Base-by-base conservation (phyloP, 2,888 invertebrate genomes). In the Tyria jacobaeae region DNA sequence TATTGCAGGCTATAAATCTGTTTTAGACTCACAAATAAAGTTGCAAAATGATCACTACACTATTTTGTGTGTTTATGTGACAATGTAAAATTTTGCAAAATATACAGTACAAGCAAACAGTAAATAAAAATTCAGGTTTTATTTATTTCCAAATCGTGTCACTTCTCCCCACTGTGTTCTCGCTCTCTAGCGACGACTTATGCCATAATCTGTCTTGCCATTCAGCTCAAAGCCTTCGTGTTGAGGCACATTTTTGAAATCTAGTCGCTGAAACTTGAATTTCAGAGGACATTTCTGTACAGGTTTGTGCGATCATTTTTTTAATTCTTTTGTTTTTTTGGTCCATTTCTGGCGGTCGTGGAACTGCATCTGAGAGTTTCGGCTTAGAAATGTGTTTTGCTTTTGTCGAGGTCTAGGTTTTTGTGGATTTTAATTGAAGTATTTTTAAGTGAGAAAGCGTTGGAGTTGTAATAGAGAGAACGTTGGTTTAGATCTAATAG, bases 141-240 rank as follows among this genome's bases (percentile, higher is more conserved):
- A 6, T 49, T 66, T 76, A 60, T 49, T 64, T 66, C 66, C 56
- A 55, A 59, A 60, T 34, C 39, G 27, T 21, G 41, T 48, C 34
- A 6, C 48, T 47, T 60, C 52, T 7, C n/a, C 34, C 50, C 79
- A 78, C 76, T 68, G 76, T 79, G 78, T 69, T 62, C 69, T 69
- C 67, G 72, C 71, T 76, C 78, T 72, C 74, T 67, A 68, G 64
- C 64, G 68, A 73, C 77, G 79, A 78, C 83, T 83, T 81, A 82
- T 67, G 69, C 73, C 74, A 76, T 85, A 84, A 85, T 84, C 84
- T 83, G 76, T 76, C 80, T 80, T 77, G 78, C 79, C 77, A 79
- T 83, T 82, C 83, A 78, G 68, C 73, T 77, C 76, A 79, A 77
- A 75, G 81, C 73, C 66, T 62, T 53, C 78, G 71, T 71, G 74